phyloP scores from a whole-genome alignment of 2,113 vertebrate species.

The Anseranas semipalmata region DNA sequence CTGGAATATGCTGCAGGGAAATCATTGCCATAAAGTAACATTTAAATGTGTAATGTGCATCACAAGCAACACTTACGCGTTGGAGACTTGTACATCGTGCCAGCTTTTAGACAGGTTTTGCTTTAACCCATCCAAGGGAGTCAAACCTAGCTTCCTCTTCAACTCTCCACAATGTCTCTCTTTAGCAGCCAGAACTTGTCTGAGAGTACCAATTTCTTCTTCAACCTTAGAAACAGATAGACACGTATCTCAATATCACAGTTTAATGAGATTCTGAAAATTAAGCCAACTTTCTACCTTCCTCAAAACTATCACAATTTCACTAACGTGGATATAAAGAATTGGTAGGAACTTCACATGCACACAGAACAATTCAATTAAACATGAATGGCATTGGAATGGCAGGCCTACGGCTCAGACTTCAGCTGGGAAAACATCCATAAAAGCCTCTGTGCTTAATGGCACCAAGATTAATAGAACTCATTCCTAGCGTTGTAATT shows the following conservation, averaged over 20 bases:
- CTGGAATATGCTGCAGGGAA: neutral
- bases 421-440: neutral
- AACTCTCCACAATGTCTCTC: conserved; percentile 91
- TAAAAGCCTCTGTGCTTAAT: neutral
- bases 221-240: conserved; percentile 83
- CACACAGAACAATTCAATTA: accelerated
- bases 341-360: accelerated
- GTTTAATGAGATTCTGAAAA: neutral
- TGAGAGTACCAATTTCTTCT: conserved; percentile 93
- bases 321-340: accelerated
- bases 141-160: conserved; percentile 92
- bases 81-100: conserved; percentile 95
- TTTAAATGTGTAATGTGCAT: accelerated
- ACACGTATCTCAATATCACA: neutral
- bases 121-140: conserved; percentile 86
- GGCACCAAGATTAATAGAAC: neutral
- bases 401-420: neutral
- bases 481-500: neutral
- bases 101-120: conserved; percentile 91
- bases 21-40: accelerated
- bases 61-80: conserved; percentile 83
- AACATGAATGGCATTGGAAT: accelerated
- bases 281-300: neutral
- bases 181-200: conserved; percentile 94
- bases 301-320: neutral